These are phyloP conservation scores for Pempheris klunzingeri DNA, from an alignment of 2,797 vertebrate genomes.

Conservation along the genomic window DNA sequence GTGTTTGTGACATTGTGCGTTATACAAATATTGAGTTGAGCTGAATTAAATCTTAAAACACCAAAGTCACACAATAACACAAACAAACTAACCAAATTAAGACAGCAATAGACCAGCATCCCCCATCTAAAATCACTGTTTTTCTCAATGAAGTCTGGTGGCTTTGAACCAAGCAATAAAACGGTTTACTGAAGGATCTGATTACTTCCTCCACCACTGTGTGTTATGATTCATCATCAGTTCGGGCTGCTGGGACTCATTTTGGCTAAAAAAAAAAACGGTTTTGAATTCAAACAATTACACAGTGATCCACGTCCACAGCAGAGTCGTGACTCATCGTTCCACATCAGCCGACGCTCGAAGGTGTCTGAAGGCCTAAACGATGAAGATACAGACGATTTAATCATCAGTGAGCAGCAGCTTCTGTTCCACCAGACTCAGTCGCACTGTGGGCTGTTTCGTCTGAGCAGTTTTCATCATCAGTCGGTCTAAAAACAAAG, in stretches of 20 bases:
- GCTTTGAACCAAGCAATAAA: too few relatives aligned
- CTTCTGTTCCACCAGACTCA: background rate
- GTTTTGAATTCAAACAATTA: conserved; percentile 21
- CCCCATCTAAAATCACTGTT: too few relatives aligned
- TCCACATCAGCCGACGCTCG: conserved; percentile 21
- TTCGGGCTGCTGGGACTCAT: conserved; percentile 47
- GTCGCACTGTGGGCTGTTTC: too few relatives aligned
- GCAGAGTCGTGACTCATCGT: background rate
- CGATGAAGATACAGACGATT: background rate
- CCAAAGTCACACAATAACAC: too few relatives aligned
- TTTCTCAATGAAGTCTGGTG: too few relatives aligned
- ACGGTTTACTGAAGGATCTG: too few relatives aligned
- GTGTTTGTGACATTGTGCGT: too few relatives aligned
- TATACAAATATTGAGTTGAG: too few relatives aligned
- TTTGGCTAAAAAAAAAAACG: background rate
- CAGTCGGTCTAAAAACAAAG: background rate
- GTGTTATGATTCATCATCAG: conserved; percentile 28
- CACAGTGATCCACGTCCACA: background rate
- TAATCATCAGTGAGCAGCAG: background rate
- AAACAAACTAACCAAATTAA: too few relatives aligned
- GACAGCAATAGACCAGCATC: too few relatives aligned
- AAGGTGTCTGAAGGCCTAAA: background rate
- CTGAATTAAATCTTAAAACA: too few relatives aligned
- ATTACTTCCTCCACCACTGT: background rate
- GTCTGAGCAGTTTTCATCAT: too few relatives aligned